A percentile compares a stretch with the other conserved stretches of the same genome.
These are phyloP conservation scores for Drosophila peninsularis DNA, from an alignment of 2,888 invertebrate species.

Conservation along the genomic window DNA sequence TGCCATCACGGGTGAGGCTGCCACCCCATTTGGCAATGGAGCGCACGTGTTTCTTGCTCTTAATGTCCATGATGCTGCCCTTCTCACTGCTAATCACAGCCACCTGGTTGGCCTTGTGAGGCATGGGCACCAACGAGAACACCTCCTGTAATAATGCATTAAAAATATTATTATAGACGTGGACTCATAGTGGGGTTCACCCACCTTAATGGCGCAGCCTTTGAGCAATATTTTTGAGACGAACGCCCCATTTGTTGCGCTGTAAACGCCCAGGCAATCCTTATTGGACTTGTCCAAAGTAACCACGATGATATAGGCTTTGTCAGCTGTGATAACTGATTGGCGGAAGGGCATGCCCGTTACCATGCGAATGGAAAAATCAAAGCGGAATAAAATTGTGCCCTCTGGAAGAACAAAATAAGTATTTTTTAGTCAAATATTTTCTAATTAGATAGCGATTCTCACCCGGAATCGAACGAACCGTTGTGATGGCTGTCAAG, in stretches of 20 bases:
- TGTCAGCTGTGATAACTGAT: constrained; percentile 93
- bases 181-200: no score
- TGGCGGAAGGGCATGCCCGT: constrained; percentile 90
- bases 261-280: constrained; percentile 93
- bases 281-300: constrained; percentile 92
- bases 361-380: constrained; percentile 91
- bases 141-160: constrained; percentile 89
- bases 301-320: constrained; percentile 90
- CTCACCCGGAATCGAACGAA: constrained; percentile 90
- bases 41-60: constrained; percentile 93
- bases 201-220: constrained; percentile 86
- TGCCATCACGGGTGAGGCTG: constrained; percentile 93
- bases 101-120: constrained; percentile 93
- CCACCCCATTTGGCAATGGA: constrained; percentile 97
- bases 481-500: constrained; percentile 88
- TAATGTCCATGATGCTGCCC: constrained; percentile 95
- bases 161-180: no score
- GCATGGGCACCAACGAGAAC: constrained; percentile 90
- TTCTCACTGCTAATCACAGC: constrained; percentile 96
- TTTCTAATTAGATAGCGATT: background rate
- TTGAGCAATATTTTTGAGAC: constrained; percentile 85
- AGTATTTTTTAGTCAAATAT: background rate
- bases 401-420: constrained; percentile 87
- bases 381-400: constrained; percentile 91
- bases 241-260: constrained; percentile 90